Evolutionary conservation across 2,113 vertebrate species (phyloP), one percentile per base, ranked within the genome.

Genomic region (Paramisgurnus dabryanus): DNA sequence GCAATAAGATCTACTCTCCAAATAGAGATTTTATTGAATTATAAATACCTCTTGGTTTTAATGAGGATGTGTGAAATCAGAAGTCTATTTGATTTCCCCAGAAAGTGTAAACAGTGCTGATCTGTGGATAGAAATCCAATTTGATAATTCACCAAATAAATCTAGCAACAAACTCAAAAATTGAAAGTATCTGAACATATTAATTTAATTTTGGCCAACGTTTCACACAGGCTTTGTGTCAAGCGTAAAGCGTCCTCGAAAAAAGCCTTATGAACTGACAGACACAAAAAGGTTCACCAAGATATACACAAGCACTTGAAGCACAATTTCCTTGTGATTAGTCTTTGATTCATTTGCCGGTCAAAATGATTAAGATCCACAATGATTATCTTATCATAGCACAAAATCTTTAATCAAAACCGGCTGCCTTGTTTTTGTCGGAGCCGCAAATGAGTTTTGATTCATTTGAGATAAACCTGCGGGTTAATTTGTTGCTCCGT

Each of bases 361-460:
- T 68, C 76, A 76, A 53, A 74, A 67, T 82, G 53, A 79, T 79
- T 76, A 77, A 80, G 58, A 82, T 80, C 40, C 67, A 76, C 50
- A 80, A 67, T 77, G 67, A 68, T 61, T 75, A 45, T 63, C 70
- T 72, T 80, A 80, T 82, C 63, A 72, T 70, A 72, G 34, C 67
- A 45, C 50, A 77, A 27, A 71, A 85, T 63, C 67, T 84, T 84
- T 87, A 89, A 88, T 85, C 85, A 81, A 87, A 88, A 79, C 34
- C 75, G 77, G 79, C 15, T 66, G 34, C 69, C 85, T 78, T 85
- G 83, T 76, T 90, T 77, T 87, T 89, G 82, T 87, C 80, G 71
- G 76, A 82, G 43, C 86, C 76, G 84, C 89, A 89, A 91, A 88
- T 87, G 83, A 88, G 71, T 84, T 89, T 87, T 90, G 88, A 91